phyloP scores from a whole-genome alignment of 2,797 vertebrate genomes.

The Girardinus metallicus region DNA sequence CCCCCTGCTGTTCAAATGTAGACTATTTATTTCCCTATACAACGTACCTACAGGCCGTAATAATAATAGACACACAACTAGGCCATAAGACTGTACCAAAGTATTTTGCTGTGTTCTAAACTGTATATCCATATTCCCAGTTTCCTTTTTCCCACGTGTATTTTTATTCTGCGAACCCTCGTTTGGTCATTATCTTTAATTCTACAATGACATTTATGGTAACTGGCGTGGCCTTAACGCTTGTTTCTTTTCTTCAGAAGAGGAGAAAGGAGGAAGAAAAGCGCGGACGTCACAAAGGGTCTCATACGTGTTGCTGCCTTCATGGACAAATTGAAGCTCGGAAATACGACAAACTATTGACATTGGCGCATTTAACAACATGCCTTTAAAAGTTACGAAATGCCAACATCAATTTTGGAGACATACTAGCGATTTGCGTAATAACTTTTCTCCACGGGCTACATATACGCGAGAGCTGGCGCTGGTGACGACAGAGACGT shows the following conservation, averaged over 20 bases:
- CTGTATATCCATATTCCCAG: neutral
- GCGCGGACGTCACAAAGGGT: conserved; percentile 67
- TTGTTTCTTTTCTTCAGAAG: neutral
- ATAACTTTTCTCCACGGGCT: neutral
- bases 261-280: conserved; percentile 7
- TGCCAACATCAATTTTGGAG: rapidly evolving
- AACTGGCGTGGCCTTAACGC: neutral
- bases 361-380: rapidly evolving
- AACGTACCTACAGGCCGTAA: neutral
- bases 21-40: neutral
- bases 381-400: rapidly evolving
- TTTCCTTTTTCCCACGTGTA: neutral
- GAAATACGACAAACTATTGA: neutral
- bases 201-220: neutral
- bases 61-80: neutral
- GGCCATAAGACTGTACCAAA: neutral
- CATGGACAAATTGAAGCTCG: neutral
- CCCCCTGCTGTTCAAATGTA: neutral
- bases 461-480: neutral
- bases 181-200: neutral
- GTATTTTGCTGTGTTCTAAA: neutral
- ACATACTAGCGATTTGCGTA: rapidly evolving
- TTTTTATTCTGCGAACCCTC: neutral
- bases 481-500: neutral
- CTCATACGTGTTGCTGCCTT: conserved; percentile 61